phyloP scores from a whole-genome alignment of 92 coral and sea anemone genomes.

The Zoanthus gigantus region DNA sequence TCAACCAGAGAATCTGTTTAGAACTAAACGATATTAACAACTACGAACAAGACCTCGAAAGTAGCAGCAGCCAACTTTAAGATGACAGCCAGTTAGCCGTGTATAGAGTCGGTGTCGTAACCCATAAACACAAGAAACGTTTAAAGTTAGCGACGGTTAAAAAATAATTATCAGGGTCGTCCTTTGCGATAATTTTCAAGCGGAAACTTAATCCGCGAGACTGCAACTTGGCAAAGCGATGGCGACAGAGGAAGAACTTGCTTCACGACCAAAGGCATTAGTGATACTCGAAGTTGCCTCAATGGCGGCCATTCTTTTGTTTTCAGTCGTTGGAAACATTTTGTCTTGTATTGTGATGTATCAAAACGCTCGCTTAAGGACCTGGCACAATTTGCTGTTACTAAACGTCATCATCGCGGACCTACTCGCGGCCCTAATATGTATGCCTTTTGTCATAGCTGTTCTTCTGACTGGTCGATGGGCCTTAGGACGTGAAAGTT shows the following conservation, averaged over 20 bases:
- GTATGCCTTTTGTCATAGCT: conserved; percentile 55
- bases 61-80: too few relatives aligned
- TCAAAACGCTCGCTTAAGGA: conserved; percentile 74
- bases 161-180: too few relatives aligned
- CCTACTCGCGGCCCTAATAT: conserved; percentile 55
- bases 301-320: conserved; percentile 48
- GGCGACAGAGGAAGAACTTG: conserved; percentile 55
- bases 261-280: conserved; percentile 58
- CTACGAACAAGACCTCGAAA: too few relatives aligned
- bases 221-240: not conserved
- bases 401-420: conserved; percentile 75
- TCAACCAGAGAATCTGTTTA: too few relatives aligned
- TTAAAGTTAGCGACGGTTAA: too few relatives aligned
- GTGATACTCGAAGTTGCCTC: conserved; percentile 57
- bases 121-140: too few relatives aligned
- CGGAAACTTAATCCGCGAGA: not conserved
- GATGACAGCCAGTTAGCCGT: too few relatives aligned
- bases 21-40: too few relatives aligned
- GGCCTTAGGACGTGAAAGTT: conserved; percentile 36
- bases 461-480: conserved; percentile 67
- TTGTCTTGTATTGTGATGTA: conserved; percentile 69
- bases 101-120: too few relatives aligned
- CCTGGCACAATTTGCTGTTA: conserved; percentile 81
- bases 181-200: not conserved
- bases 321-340: conserved; percentile 62